phyloP scores from a whole-genome alignment of 2,888 invertebrate genomes.

The Watsonalla cultraria region DNA sequence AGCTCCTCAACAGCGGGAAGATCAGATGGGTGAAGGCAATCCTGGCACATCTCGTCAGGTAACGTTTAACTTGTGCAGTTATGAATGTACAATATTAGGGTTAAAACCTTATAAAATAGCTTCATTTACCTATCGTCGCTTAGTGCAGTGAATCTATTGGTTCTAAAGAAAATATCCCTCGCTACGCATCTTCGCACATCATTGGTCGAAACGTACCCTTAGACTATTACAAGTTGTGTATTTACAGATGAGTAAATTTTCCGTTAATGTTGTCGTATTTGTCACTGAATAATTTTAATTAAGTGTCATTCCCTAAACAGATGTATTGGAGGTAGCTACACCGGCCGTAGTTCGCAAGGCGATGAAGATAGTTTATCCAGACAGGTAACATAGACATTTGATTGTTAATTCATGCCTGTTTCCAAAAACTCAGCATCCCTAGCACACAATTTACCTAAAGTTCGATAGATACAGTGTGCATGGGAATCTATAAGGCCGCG shows the following conservation, averaged over 20 bases:
- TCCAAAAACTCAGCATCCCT: background rate
- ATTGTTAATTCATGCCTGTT: background rate
- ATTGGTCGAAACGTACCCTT: too few relatives aligned
- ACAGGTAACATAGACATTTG: constrained; percentile 48
- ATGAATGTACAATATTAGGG: too few relatives aligned
- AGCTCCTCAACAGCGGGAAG: constrained; percentile 97
- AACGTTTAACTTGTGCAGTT: constrained; percentile 11
- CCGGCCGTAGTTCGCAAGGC: constrained; percentile 69
- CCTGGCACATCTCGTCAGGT: constrained; percentile 95
- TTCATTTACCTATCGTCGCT: too few relatives aligned
- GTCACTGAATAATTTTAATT: background rate
- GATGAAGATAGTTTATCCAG: constrained; percentile 81
- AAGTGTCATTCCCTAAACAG: constrained; percentile 32
- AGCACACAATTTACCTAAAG: background rate
- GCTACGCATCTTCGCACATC: too few relatives aligned
- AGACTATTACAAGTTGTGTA: too few relatives aligned
- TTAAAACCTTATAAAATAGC: too few relatives aligned
- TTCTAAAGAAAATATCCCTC: too few relatives aligned
- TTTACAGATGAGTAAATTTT: too few relatives aligned
- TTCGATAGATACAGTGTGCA: too few relatives aligned
- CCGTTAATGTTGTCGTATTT: too few relatives aligned
- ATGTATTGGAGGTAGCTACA: constrained; percentile 81
- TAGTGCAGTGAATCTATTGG: too few relatives aligned
- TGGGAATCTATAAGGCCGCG: background rate
- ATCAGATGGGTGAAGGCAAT: constrained; percentile 99